Base-by-base conservation (phyloP, 2,888 invertebrate species). In the Ophraella communa region DNA sequence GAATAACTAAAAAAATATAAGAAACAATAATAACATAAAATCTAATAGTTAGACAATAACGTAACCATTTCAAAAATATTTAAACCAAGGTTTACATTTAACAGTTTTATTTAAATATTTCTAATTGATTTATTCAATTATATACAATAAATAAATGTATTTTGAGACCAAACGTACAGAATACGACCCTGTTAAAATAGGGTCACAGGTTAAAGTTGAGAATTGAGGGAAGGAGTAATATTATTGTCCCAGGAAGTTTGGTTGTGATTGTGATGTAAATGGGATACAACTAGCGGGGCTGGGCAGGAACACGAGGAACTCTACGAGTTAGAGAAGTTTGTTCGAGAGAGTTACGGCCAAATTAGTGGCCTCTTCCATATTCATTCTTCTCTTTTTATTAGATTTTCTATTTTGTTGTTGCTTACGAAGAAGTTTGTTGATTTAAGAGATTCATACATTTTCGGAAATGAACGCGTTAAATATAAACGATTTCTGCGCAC, bases 241-340 rank as follows among this genome's bases (percentile, higher is more conserved):
- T 64, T 61, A 66, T 66, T 63, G 57, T 63, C 57, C 66, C 62
- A 62, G 51, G 57, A 60, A 66, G 66, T 66, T 63, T 63, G 59
- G 66, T 66, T 61, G 65, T 66, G 66, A 66, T 66, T 66, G 66
- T 66, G 63, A 66, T 66, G 66, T 64, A 66, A 66, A 66, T 66
- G 63, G 62, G 62, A 65, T 65, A 65, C 65, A 65, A 65, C 62
- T 65, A 61, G 39, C 49, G 54, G 62, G 65, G 59, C 39, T 53
- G 57, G 58, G 53, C 57, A 35, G 64, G 59, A 53, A 54, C 47
- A 39, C 59, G 45, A 53, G 42, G 54, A 64, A 59, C 58, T 62
- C 56, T 53, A 52, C 57, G 62, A 61, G 61, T 65, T 58, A 18
- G 23, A 56, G 62, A 62, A 65, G 65, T 65, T 65, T 57, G 49